Base-by-base conservation (phyloP, 2,888 invertebrate genomes). In the Drosophila quasianomalipes region DNA sequence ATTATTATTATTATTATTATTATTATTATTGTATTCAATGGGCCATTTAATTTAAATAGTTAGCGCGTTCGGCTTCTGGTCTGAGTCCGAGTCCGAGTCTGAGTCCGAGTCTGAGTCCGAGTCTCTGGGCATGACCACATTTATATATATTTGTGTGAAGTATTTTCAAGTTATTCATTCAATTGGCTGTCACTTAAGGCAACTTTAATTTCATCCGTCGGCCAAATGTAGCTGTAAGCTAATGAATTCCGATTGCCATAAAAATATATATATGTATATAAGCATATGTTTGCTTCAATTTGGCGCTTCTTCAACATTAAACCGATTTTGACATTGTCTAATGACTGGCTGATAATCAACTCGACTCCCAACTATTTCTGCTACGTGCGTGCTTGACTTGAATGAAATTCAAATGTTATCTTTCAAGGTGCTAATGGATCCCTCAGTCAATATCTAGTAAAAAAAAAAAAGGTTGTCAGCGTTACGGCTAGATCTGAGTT, bases 11-110 rank as follows among this genome's bases (percentile, higher is more conserved):
- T 79, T 86, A n/a, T n/a, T n/a, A 6, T 54, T 47, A 6, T 57
- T 57, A 74, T 79, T 86, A 69, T 84, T 76, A 70, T 59, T 59
- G 59, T 47, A 77, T 84, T 89, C 84, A 89, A 67, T 84, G 82
- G 70, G 26, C 73, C 66, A 72, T 59, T 87, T 70, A 87, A 89
- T 87, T 80, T 70, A 72, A 73, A 77, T 69, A 61, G 65, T 66
- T 70, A 55, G 53, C 65, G 65, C 37, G 44, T 51, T 52, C 51
- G 58, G 30, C 31, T 31, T 30, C 30, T 14, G 39, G n/a, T 7
- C 22, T 47, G 26, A 22, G 47, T 12, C 12, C 5, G n/a, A n/a
- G 44, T 22, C 16, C 14, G 16, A 37, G 12, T 6, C 22, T 12
- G n/a, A 22, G 5, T 6, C 22, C 4, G 22, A 12, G 14, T 22